Percentiles rank a stretch among this genome's conserved stretches.
Conservation (phyloP, 92 coral and sea anemone species). For the Phenganax marumi region DNA sequence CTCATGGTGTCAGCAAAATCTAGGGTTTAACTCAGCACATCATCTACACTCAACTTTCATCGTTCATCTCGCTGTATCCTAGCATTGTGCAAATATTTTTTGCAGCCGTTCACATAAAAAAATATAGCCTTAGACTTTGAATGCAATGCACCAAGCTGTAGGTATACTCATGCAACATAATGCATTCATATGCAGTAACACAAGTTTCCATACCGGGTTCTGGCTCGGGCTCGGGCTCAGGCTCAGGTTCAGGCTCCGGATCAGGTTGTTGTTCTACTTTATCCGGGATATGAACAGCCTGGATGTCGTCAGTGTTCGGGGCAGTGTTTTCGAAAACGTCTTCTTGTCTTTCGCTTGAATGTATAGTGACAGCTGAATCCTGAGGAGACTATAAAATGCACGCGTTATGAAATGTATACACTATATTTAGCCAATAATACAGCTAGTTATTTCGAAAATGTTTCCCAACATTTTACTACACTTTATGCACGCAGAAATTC, state of each 20-base stretch:
- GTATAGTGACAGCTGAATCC: not conserved
- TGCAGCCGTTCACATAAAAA: too few species aligned
- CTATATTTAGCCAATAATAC: not conserved
- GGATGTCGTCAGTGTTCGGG: slow-evolving; percentile 10
- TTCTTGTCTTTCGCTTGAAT: slow-evolving; percentile 11
- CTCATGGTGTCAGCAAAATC: slow-evolving; percentile 98
- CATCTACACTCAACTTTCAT: slow-evolving; percentile 85
- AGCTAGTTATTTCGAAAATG: not conserved
- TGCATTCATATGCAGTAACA: too few species aligned
- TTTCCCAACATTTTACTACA: not conserved
- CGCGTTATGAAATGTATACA: not conserved
- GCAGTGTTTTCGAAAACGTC: not conserved
- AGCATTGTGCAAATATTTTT: slow-evolving; percentile 37
- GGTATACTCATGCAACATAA: too few species aligned
- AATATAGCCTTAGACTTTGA: too few species aligned
- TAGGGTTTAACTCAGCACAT: slow-evolving; percentile 82
- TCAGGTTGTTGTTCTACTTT: slow-evolving; percentile 30
- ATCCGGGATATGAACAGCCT: slow-evolving; percentile 1
- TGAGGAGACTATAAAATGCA: slow-evolving; percentile 9
- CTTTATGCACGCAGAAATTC: too few species aligned
- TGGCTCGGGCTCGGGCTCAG: slow-evolving; percentile 56
- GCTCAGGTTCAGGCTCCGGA: slow-evolving; percentile 44
- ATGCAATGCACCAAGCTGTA: too few species aligned
- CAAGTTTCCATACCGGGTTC: not conserved
- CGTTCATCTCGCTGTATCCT: slow-evolving; percentile 66